Percentiles rank a stretch among this genome's conserved stretches.
Evolutionary conservation across 2,113 vertebrate species (phyloP).

Genomic region (Albula glossodonta): DNA sequence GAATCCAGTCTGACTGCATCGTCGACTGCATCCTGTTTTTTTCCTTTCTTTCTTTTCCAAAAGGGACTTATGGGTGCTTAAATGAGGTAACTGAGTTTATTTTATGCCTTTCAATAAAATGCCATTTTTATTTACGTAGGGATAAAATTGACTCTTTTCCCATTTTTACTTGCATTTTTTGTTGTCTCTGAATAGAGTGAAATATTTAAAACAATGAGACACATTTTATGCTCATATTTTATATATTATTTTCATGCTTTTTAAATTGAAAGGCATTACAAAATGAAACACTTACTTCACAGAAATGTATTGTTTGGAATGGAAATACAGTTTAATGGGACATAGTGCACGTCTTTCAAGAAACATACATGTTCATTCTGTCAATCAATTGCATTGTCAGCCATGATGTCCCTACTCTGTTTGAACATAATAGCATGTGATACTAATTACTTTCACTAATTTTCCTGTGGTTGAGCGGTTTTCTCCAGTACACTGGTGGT

Average conservation of each 20-base stretch:
- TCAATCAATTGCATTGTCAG: background rate
- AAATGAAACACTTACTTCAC: background rate
- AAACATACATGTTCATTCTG: background rate
- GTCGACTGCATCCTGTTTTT: background rate
- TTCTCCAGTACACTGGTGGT: background rate
- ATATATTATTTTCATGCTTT: background rate
- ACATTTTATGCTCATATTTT: background rate
- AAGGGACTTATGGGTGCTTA: background rate
- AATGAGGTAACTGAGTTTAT: conserved; percentile 3
- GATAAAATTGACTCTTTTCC: background rate
- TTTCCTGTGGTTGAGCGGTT: background rate
- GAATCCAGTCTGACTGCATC: conserved; percentile 2
- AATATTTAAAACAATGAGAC: background rate
- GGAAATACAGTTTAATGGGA: background rate
- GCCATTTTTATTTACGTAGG: background rate
- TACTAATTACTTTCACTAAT: conserved; percentile 1
- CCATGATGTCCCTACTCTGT: background rate
- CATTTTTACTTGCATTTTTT: background rate
- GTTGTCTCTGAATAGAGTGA: background rate
- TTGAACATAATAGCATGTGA: background rate
- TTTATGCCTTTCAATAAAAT: background rate
- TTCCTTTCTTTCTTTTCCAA: background rate
- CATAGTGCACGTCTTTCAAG: background rate
- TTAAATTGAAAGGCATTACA: background rate
- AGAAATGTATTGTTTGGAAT: background rate